These are phyloP conservation scores for Glyptemys insculpta DNA, from an alignment of 2,797 vertebrate species.

Conservation along the genomic window DNA sequence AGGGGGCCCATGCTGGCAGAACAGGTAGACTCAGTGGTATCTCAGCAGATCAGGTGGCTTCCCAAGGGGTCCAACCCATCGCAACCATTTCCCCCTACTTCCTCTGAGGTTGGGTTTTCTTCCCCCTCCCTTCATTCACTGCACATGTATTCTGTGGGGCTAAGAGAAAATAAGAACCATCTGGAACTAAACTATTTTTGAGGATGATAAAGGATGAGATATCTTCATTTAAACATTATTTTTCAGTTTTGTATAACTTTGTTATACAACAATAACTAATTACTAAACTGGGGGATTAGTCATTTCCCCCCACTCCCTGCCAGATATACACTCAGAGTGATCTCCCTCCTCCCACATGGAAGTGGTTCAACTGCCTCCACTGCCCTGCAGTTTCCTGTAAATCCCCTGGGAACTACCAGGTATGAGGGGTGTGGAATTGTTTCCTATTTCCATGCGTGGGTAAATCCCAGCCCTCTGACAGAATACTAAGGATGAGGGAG, in stretches of 20 bases:
- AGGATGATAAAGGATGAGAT: not conserved
- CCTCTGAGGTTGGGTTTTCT: not conserved
- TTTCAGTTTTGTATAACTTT: fast-evolving
- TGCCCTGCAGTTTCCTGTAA: not conserved
- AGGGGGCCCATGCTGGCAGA: no score
- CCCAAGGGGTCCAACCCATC: no score
- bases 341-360: not conserved
- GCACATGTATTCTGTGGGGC: not conserved
- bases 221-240: not conserved
- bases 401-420: not conserved
- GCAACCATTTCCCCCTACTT: not conserved
- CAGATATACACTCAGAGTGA: not conserved
- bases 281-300: not conserved
- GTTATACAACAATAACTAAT: not conserved
- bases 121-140: not conserved
- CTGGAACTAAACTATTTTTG: not conserved
- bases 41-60: no score
- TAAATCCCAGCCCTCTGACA: not conserved
- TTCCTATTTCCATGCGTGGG: not conserved
- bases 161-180: not conserved
- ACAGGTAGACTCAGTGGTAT: no score
- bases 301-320: not conserved
- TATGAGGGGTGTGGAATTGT: not conserved
- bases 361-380: not conserved
- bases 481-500: not conserved